A percentile compares a stretch with the other conserved stretches of the same genome.
These are phyloP conservation scores for Pelosia muscerda DNA, from an alignment of 2,888 invertebrate species.

Conservation along the genomic window DNA sequence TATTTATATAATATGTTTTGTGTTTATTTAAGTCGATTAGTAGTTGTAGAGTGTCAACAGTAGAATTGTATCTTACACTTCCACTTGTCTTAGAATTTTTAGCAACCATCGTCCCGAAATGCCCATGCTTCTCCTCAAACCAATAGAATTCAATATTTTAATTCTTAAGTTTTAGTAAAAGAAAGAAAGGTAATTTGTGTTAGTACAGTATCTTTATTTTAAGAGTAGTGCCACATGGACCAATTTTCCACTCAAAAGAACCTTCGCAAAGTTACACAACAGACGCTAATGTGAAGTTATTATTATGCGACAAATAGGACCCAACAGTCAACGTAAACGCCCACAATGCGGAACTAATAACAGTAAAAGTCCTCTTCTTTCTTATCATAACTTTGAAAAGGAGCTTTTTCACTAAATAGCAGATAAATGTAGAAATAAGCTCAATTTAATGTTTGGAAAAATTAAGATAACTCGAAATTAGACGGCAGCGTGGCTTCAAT, in stretches of 20 bases:
- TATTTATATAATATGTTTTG: too few species aligned
- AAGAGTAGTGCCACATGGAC: background rate
- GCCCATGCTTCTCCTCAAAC: background rate
- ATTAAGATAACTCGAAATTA: background rate
- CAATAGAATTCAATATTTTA: background rate
- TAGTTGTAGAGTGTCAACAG: too few species aligned
- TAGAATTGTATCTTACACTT: too few species aligned
- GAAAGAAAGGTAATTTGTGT: background rate
- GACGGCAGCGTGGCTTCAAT: background rate
- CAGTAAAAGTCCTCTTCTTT: slow-evolving; percentile 1
- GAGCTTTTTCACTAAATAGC: background rate
- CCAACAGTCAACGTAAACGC: background rate
- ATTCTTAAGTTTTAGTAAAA: background rate
- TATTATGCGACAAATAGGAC: background rate
- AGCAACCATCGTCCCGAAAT: too few species aligned
- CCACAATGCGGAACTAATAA: slow-evolving; percentile 3
- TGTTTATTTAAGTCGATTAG: too few species aligned
- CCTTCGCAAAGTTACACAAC: slow-evolving; percentile 4
- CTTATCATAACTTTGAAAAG: slow-evolving; percentile 2
- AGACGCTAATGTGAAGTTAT: slow-evolving; percentile 7
- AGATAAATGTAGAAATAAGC: background rate
- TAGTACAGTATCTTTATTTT: background rate
- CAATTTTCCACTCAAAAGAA: slow-evolving; percentile 2
- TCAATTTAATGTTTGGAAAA: background rate
- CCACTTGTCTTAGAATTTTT: too few species aligned